A percentile compares a stretch with the other conserved stretches of the same genome.
Evolutionary conservation across 2,113 vertebrate genomes (phyloP).

Genomic region (Eubucco bourcierii): DNA sequence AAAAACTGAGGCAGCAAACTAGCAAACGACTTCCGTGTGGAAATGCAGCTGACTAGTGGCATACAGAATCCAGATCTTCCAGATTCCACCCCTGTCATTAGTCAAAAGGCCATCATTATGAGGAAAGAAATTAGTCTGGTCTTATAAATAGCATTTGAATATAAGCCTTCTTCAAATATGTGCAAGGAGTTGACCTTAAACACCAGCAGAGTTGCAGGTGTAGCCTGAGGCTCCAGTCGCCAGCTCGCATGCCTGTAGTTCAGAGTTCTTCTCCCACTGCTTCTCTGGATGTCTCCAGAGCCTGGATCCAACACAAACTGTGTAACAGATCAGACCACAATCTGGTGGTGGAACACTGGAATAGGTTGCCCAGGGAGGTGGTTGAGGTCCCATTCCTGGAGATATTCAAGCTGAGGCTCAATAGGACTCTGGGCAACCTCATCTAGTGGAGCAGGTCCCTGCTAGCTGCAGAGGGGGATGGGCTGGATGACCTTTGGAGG

Average conservation of each 20-base stretch:
- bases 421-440: too few relatives aligned
- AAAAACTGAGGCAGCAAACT: slow-evolving; percentile 22
- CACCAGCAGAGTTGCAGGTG: slow-evolving; percentile 2
- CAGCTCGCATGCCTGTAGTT: not conserved
- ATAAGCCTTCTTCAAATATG: slow-evolving; percentile 62
- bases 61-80: slow-evolving; percentile 59
- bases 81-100: slow-evolving; percentile 54
- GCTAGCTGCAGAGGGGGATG: too few relatives aligned
- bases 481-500: too few relatives aligned
- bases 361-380: too few relatives aligned
- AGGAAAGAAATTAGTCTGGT: slow-evolving; percentile 59
- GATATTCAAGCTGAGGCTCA: too few relatives aligned
- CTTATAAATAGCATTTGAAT: slow-evolving; percentile 69
- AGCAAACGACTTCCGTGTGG: slow-evolving; percentile 26
- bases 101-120: slow-evolving; percentile 67
- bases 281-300: not conserved
- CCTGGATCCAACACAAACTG: not conserved
- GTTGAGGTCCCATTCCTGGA: too few relatives aligned
- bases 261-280: not conserved
- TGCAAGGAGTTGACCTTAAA: slow-evolving; percentile 60
- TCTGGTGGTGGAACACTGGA: too few relatives aligned
- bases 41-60: slow-evolving; percentile 14
- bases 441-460: too few relatives aligned
- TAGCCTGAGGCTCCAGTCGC: slow-evolving; percentile 18
- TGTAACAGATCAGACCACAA: not conserved